Evolutionary conservation across 2,797 vertebrate genomes (phyloP).

Genomic region (Scyliorhinus canicula): DNA sequence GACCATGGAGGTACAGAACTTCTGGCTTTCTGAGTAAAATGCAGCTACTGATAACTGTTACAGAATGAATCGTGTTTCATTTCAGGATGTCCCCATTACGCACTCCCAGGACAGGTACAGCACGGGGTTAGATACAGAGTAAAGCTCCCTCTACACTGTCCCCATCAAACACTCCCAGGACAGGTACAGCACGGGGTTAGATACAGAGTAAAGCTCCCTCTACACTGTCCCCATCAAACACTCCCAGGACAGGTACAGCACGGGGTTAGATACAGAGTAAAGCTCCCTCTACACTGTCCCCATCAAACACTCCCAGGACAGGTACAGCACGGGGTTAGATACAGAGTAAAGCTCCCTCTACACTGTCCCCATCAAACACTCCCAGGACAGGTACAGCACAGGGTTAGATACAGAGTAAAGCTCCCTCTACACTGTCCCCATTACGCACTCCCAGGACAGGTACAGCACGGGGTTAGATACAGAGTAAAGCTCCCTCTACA

Average conservation of each 20-base stretch:
- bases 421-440: no score
- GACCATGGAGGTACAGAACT: conserved; percentile 70
- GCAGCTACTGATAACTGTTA: not conserved
- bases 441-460: no score
- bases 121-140: not conserved
- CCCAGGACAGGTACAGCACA: no score
- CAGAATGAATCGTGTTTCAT: no score
- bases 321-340: not conserved
- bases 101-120: not conserved
- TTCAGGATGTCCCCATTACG: not conserved
- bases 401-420: no score
- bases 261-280: no score
- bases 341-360: not conserved
- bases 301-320: not conserved
- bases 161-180: not conserved
- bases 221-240: not conserved
- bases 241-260: no score
- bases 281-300: no score
- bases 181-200: not conserved
- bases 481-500: no score
- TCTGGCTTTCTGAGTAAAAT: not conserved
- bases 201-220: not conserved
- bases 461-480: no score
- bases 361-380: no score
- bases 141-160: not conserved